These are phyloP conservation scores for Oxyura jamaicensis DNA, from an alignment of 2,113 vertebrate genomes.

Conservation along the genomic window DNA sequence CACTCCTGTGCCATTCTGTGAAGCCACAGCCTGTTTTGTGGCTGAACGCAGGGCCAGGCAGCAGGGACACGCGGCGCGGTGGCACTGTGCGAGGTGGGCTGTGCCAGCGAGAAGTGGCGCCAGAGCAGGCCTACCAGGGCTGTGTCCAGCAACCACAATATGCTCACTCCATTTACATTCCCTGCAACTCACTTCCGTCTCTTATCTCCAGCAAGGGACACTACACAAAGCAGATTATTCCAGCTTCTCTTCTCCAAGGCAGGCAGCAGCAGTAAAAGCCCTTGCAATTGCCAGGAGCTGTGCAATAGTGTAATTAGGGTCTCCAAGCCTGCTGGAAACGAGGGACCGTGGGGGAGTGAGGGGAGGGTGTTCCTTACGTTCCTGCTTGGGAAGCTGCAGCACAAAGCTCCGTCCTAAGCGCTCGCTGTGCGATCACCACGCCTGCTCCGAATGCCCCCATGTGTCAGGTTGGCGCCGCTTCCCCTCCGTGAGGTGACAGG, in stretches of 20 bases:
- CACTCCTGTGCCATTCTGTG: accelerated
- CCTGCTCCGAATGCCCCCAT: accelerated
- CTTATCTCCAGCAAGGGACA: neutral
- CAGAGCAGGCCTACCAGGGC: neutral
- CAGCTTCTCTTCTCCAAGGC: neutral
- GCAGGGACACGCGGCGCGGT: accelerated
- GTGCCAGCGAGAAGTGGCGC: neutral
- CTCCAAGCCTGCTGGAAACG: neutral
- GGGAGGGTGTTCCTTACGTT: neutral
- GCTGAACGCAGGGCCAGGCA: neutral
- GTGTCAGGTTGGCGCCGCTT: accelerated
- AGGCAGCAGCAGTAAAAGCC: neutral
- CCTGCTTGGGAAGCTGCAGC: neutral
- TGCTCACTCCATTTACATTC: neutral
- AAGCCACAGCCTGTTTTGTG: neutral
- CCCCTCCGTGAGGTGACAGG: neutral
- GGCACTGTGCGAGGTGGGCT: neutral
- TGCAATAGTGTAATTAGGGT: accelerated
- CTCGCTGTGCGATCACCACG: accelerated
- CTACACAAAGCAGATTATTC: neutral
- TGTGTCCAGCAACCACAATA: neutral
- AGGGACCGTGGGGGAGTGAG: neutral
- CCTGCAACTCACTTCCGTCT: neutral
- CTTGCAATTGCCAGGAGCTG: neutral
- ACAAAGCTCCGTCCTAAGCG: neutral